Evolutionary conservation across 2,888 invertebrate species (phyloP).

Genomic region (Dicycla oo): DNA sequence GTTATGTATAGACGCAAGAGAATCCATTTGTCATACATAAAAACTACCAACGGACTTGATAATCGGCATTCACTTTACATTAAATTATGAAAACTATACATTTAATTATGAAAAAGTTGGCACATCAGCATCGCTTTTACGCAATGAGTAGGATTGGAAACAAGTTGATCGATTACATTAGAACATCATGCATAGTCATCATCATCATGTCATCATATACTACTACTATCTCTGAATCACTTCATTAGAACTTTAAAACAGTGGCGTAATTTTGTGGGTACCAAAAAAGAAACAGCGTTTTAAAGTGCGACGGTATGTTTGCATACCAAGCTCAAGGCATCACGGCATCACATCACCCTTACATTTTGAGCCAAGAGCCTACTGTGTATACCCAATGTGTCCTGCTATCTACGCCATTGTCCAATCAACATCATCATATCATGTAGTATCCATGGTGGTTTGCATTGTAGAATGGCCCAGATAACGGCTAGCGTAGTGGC

Average conservation of each 20-base stretch:
- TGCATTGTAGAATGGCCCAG: slow-evolving; percentile 78
- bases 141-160: slow-evolving; percentile 22
- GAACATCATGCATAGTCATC: slow-evolving; percentile 6
- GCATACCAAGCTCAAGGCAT: neutral
- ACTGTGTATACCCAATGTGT: neutral
- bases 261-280: slow-evolving; percentile 1
- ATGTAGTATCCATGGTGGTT: slow-evolving; percentile 62
- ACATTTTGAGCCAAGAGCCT: neutral
- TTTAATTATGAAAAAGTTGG: slow-evolving; percentile 10
- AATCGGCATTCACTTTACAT: slow-evolving; percentile 26
- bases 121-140: slow-evolving; percentile 28
- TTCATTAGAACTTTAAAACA: slow-evolving; percentile 8
- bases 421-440: slow-evolving; percentile 22
- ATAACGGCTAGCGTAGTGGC: slow-evolving; percentile 75
- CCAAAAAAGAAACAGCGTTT: neutral
- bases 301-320: neutral
- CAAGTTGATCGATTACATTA: slow-evolving; percentile 13
- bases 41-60: slow-evolving; percentile 11
- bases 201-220: neutral
- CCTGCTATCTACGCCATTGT: slow-evolving; percentile 3
- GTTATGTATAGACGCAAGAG: neutral
- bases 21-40: neutral
- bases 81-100: too few relatives aligned
- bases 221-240: slow-evolving; percentile 2
- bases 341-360: neutral